These are phyloP conservation scores for Litoditis marina DNA, from an alignment of 2,888 invertebrate species.

Conservation along the genomic window DNA sequence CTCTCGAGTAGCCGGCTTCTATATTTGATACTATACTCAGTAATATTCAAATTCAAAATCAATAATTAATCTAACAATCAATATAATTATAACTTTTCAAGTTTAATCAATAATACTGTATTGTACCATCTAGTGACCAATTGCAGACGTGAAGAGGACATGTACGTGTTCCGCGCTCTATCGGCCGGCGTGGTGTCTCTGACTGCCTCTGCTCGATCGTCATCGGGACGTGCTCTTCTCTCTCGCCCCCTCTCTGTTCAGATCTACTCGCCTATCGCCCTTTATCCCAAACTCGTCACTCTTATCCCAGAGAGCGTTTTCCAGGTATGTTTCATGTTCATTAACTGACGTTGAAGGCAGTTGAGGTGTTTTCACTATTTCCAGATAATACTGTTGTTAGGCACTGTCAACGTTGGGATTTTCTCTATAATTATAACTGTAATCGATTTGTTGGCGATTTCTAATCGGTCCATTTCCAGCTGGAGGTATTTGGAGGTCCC, in stretches of 20 bases:
- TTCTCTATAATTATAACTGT: neutral
- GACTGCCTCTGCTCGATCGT: constrained; percentile 32
- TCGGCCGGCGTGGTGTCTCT: constrained; percentile 34
- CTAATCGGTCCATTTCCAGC: constrained; percentile 15
- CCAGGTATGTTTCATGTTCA: constrained; percentile 32
- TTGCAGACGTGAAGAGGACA: constrained; percentile 26
- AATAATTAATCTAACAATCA: too few species aligned
- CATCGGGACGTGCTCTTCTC: constrained; percentile 24
- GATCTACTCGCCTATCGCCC: constrained; percentile 47
- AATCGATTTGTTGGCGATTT: neutral
- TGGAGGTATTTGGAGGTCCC: constrained; percentile 53
- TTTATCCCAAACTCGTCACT: constrained; percentile 46
- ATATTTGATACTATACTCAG: too few species aligned
- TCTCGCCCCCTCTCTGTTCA: constrained; percentile 35
- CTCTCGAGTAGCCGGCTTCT: too few species aligned
- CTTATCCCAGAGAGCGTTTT: constrained; percentile 49
- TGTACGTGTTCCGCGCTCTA: constrained; percentile 27
- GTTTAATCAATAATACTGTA: too few species aligned
- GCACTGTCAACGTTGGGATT: too few species aligned
- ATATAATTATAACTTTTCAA: too few species aligned
- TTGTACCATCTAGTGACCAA: neutral
- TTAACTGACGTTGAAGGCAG: too few species aligned
- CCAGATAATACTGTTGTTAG: too few species aligned
- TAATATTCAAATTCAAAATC: too few species aligned
- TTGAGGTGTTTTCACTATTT: too few species aligned